Evolutionary conservation across 1,140 invertebrate species (phyloP), one percentile per base, ranked within the genome.

Genomic region (Orussus abietinus): DNA sequence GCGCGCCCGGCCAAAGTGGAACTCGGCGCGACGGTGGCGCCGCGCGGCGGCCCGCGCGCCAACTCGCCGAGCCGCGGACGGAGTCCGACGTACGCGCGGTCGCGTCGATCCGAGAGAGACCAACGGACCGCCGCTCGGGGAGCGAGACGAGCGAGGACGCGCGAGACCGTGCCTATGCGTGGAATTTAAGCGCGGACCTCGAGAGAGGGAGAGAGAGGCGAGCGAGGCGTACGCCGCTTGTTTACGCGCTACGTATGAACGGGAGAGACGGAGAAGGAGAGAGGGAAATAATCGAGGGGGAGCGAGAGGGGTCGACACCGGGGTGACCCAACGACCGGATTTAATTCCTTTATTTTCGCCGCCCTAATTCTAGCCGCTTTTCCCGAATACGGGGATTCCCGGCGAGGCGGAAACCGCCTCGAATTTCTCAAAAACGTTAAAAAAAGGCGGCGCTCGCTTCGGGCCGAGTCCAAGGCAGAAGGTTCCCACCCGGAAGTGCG

Each of bases 111-210:
- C 20, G 33, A 37, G 25, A 47, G 33, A 49, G 33, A 32, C 22
- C 22, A n/a, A 7, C n/a, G n/a, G 6, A n/a, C n/a, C n/a, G n/a
- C 22, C 22, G 22, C 22, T 25, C 15, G 14, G n/a, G n/a, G 30
- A 30, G 20, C 38, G 44, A 43, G 45, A 18, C 51, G 45, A 54
- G 51, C 44, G 54, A 47, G 42, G 37, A 48, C 10, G 12, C 42
- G 47, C 45, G 45, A 40, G 38, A 15, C 37, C 11, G 13, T 17
- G 20, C 38, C 7, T 14, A 15, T n/a, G 22, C 31, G 26, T 11
- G 32, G 10, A 42, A 38, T 40, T 44, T 19, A 32, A 29, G 34
- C 42, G 36, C 38, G 42, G 30, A 45, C 39, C 14, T 31, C 29
- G 29, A 14, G 4, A 31, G 33, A 28, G 37, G 25, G 38, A 53